Evolutionary conservation across 2,113 vertebrate species (phyloP), one percentile per base, ranked within the genome.

Genomic region (Bubo bubo): DNA sequence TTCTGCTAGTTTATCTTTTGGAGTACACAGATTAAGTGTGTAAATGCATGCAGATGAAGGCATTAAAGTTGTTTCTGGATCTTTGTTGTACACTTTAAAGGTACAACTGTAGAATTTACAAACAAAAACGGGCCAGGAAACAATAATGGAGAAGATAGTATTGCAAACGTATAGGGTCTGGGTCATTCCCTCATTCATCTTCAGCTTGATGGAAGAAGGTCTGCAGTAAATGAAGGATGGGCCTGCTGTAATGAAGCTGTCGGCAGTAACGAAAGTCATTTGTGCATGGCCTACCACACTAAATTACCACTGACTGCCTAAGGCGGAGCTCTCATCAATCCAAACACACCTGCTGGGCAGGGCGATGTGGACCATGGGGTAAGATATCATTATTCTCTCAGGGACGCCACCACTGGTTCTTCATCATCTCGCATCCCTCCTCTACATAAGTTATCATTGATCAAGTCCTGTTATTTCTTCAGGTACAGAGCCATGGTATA

Each of bases 201-300:
- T 96, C 79, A 90, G 49, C 75, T 41, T 96, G 93, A 97, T 94
- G 74, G 86, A 96, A 96, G 96, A 97, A 96, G 92, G 87, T 94
- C 94, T 97, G 43, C 79, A 79, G 68, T 82, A 95, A 92, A 91
- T 98, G 96, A 98, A 97, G 92, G 93, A 98, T 97, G 84, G 45
- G 50, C 21, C 82, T 70, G 55, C 81, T 76, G 86, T 97, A 98
- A 98, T 98, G 98, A 98, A 98, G 98, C 96, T 97, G 97, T 98
- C 93, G 88, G 83, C 92, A 85, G 91, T 92, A 86, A 76, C 71
- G 26, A 67, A 94, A 97, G 86, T 92, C 47, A 1, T 95, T 90
- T 97, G 96, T 92, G 92, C 94, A 81, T 91, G 94, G 94, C 84
- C 92, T 94, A 94, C 84, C 94, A 88, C 94, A 96, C 92, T 97